These are phyloP conservation scores for Sardinella longiceps DNA, from an alignment of 2,797 vertebrate species.

Conservation along the genomic window DNA sequence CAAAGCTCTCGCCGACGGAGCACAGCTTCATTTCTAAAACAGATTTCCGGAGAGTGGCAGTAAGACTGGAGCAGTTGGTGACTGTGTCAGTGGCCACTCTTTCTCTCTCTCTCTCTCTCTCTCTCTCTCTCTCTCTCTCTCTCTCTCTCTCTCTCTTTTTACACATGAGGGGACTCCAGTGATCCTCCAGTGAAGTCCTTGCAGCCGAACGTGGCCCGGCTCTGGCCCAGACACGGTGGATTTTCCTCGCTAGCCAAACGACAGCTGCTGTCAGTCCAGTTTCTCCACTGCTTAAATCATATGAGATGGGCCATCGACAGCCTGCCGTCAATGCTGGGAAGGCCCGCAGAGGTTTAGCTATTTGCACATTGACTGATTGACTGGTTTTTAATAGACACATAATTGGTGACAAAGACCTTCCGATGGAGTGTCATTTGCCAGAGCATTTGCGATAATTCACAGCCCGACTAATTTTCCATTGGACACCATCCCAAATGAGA, in stretches of 20 bases:
- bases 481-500: slow-evolving; percentile 72
- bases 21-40: slow-evolving; percentile 1
- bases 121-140: too few species aligned
- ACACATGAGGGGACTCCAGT: not conserved
- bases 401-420: slow-evolving; percentile 99
- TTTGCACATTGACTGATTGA: slow-evolving; percentile 95
- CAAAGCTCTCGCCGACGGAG: not conserved
- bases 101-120: too few species aligned
- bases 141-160: too few species aligned
- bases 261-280: slow-evolving; percentile 62
- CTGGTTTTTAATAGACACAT: slow-evolving; percentile 99
- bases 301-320: slow-evolving; percentile 90
- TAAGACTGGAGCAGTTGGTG: not conserved
- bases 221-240: not conserved
- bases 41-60: not conserved
- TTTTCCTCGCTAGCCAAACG: not conserved
- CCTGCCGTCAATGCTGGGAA: slow-evolving; percentile 84
- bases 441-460: slow-evolving; percentile 83
- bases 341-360: slow-evolving; percentile 85
- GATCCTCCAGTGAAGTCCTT: not conserved
- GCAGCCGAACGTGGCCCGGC: not conserved
- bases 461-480: slow-evolving; percentile 80
- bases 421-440: slow-evolving; percentile 89
- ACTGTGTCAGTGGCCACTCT: not conserved
- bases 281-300: slow-evolving; percentile 81